phyloP scores from a whole-genome alignment of 2,888 invertebrate species.

The Polyommatus iphigenia region DNA sequence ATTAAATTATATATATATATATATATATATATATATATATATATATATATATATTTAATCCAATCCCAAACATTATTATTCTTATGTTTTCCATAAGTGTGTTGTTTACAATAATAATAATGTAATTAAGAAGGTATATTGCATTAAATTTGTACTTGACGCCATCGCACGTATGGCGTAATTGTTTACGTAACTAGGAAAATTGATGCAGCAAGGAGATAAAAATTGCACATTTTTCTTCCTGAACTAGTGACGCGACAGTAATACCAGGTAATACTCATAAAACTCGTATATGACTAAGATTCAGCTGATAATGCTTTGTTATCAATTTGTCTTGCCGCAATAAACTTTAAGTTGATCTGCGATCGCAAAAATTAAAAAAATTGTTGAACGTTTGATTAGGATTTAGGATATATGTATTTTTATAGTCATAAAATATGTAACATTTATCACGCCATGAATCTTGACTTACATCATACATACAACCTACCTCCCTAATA shows the following conservation, averaged over 20 bases:
- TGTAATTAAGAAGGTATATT: background rate
- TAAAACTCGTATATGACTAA: slow-evolving; percentile 30
- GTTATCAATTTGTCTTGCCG: background rate
- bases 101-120: background rate
- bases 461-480: too few relatives aligned
- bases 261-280: too few relatives aligned
- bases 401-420: too few relatives aligned
- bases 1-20: too few relatives aligned
- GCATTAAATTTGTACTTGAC: background rate
- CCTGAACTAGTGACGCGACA: slow-evolving; percentile 35
- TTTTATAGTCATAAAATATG: too few relatives aligned
- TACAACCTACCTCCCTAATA: too few relatives aligned
- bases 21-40: too few relatives aligned
- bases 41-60: too few relatives aligned
- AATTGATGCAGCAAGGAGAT: background rate
- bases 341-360: background rate
- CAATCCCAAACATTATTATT: too few relatives aligned
- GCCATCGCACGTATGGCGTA: slow-evolving; percentile 8
- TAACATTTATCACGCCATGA: too few relatives aligned
- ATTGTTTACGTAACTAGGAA: slow-evolving; percentile 26
- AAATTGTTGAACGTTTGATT: background rate
- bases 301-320: slow-evolving; percentile 21
- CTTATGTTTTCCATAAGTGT: background rate
- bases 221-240: slow-evolving; percentile 34
- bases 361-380: background rate